Evolutionary conservation across 2,888 invertebrate genomes (phyloP), one percentile per base, ranked within the genome.

Genomic region (Scaptomyza polygonia): DNA sequence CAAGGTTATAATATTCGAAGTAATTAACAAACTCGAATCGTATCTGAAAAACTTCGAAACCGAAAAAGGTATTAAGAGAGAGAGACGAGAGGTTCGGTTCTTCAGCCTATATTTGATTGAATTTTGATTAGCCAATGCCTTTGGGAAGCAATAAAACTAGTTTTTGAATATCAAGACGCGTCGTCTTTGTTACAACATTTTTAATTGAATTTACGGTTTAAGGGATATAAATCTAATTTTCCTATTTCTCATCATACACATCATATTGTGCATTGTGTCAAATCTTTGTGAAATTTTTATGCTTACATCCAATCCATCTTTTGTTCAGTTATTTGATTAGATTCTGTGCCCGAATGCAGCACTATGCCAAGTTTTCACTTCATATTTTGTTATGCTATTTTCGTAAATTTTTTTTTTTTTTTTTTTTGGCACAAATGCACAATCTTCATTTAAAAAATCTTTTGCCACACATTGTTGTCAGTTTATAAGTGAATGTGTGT

Each of bases 331-430:
- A 59, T 34, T 40, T 62, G 59, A 48, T 62, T 59, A 40, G 32
- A 59, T 59, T 59, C 27, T 58, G 32, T 55, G 51, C 66, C 47
- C 47, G 16, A 66, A 48, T 52, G 55, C 61, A 48, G 55, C 61
- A 48, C 61, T 44, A 18, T 66, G 30, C 9, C 47, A 27, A 59
- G 3, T 47, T 52, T 51, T 39, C 21, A 14, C 14, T 36, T 7
- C 34, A 14, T 34, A 44, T 32, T 32, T 45, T 34, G 39, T 3
- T 30, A 9, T 11, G n/a, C n/a, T n/a, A n/a, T n/a, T n/a, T n/a
- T n/a, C n/a, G n/a, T n/a, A n/a, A n/a, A 9, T 30, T 9, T 30
- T 30, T 27, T 27, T 27, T 27, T 6, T 7, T 6, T n/a, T 4
- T 21, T 21, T 21, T 54, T 45, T 14, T 36, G 11, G 14, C 40